Evolutionary conservation across 2,888 invertebrate species (phyloP).

Genomic region (Autographa gamma): DNA sequence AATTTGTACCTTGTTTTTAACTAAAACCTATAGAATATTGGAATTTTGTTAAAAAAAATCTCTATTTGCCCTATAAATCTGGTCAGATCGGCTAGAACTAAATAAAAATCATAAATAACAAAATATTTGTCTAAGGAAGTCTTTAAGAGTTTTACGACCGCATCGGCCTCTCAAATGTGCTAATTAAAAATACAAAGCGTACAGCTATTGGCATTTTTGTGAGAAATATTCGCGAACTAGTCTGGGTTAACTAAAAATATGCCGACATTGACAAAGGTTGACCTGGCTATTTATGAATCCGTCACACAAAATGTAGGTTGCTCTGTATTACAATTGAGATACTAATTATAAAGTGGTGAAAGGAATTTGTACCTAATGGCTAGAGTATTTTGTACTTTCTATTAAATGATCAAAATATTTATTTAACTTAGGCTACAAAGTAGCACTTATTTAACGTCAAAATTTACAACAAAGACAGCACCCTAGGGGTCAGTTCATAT

Average conservation of each 20-base stretch:
- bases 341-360: background rate
- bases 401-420: no score
- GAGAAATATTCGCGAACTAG: slow-evolving; percentile 21
- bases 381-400: background rate
- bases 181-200: slow-evolving; percentile 23
- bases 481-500: no score
- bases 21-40: no score
- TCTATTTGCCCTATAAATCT: background rate
- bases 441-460: no score
- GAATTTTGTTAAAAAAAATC: background rate
- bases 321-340: background rate
- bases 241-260: slow-evolving; percentile 50
- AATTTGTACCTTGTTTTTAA: no score
- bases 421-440: no score
- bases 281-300: slow-evolving; percentile 34
- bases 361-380: background rate
- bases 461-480: no score
- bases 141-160: background rate
- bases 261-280: slow-evolving; percentile 45
- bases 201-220: slow-evolving; percentile 21
- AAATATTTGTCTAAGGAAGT: background rate
- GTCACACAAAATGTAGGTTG: slow-evolving; percentile 14
- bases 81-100: background rate
- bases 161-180: background rate
- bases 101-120: slow-evolving; percentile 1